Percentiles rank a stretch among this genome's conserved stretches.
phyloP scores from a whole-genome alignment of 1,140 invertebrate species.

The Drosophila virilis region DNA sequence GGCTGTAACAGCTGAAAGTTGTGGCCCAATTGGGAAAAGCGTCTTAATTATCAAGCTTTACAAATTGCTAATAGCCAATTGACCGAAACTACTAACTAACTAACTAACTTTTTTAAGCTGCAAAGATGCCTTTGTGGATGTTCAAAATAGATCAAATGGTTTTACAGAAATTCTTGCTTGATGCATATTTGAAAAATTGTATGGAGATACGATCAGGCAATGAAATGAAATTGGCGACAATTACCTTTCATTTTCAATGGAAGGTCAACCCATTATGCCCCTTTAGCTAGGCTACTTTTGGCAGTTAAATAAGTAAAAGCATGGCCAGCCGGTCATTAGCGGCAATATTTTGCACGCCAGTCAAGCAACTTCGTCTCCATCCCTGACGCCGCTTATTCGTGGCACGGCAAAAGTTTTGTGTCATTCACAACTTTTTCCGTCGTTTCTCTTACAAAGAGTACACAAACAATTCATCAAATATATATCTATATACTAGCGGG shows the following conservation, averaged over 20 bases:
- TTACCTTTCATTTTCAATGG: no score
- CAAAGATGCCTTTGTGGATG: neutral
- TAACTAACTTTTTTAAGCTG: conserved; percentile 18
- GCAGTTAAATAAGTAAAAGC: conserved; percentile 64
- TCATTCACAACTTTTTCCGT: conserved; percentile 58
- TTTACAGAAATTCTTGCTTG: neutral
- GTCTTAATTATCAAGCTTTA: conserved; percentile 58
- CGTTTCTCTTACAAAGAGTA: neutral
- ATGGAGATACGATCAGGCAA: neutral
- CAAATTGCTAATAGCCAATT: conserved; percentile 7
- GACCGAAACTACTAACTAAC: conserved; percentile 21
- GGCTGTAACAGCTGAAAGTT: conserved; percentile 30
- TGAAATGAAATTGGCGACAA: neutral
- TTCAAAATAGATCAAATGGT: neutral
- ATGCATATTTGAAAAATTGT: neutral
- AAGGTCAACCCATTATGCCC: neutral
- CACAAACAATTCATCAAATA: neutral
- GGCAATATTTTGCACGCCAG: conserved; percentile 52
- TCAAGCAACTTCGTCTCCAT: neutral
- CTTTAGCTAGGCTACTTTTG: conserved; percentile 16
- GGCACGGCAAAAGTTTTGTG: conserved; percentile 58
- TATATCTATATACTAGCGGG: no score
- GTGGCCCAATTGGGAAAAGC: conserved; percentile 42
- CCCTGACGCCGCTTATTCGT: conserved; percentile 42
- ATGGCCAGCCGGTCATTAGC: conserved; percentile 61